phyloP scores from a whole-genome alignment of 1,140 invertebrate species.

The Carposina sasakii region DNA sequence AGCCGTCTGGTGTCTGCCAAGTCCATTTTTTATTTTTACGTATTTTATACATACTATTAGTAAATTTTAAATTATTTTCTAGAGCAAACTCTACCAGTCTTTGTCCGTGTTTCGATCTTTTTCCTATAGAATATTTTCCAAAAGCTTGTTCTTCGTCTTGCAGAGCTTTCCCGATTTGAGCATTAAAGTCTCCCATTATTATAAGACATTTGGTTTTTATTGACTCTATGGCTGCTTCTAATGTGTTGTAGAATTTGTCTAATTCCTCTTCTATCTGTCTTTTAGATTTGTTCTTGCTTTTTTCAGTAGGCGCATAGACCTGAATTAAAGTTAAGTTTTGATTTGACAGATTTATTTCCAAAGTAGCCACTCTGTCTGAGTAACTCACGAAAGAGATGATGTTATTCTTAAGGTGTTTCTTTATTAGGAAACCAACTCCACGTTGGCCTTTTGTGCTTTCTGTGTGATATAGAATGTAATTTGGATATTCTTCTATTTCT shows the following conservation, averaged over 20 bases:
- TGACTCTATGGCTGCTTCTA: constrained; percentile 15
- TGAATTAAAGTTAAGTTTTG: constrained; percentile 25
- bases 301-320: constrained; percentile 29
- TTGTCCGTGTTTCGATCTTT: constrained; percentile 29
- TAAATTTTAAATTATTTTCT: constrained; percentile 18
- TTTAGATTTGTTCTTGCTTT: no score
- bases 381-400: constrained; percentile 23
- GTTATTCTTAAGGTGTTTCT: constrained; percentile 25
- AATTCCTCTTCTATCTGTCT: constrained; percentile 23
- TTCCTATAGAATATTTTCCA: constrained; percentile 21
- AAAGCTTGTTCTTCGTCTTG: constrained; percentile 23
- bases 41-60: constrained; percentile 1
- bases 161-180: constrained; percentile 21
- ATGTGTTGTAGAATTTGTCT: constrained; percentile 23
- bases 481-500: constrained; percentile 17
- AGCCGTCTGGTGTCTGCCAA: neutral
- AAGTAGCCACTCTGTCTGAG: constrained; percentile 23
- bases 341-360: constrained; percentile 24
- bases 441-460: constrained; percentile 16
- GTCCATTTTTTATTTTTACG: neutral
- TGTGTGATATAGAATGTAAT: constrained; percentile 22
- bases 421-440: constrained; percentile 22
- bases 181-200: constrained; percentile 31
- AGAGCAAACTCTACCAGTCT: constrained; percentile 22
- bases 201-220: constrained; percentile 20